Evolutionary conservation across 2,797 vertebrate genomes (phyloP).

Genomic region (Podarcis siculus): DNA sequence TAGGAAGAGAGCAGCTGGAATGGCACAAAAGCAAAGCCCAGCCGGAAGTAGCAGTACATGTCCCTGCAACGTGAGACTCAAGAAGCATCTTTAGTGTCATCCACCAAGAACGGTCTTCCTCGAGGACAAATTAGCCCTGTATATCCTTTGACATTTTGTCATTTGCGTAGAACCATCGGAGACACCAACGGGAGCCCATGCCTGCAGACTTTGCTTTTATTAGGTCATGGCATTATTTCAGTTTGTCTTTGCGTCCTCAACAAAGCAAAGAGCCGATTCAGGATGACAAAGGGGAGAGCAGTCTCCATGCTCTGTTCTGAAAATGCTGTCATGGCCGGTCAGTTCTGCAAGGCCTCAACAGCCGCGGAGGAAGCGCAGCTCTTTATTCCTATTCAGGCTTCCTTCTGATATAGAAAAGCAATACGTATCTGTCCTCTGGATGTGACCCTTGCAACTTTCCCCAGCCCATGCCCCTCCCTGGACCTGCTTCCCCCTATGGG

Average conservation of each 20-base stretch:
- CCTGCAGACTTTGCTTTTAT: background rate
- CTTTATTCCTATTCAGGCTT: background rate
- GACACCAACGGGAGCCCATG: background rate
- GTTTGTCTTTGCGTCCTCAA: background rate
- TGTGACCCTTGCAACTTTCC: no score
- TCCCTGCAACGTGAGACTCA: background rate
- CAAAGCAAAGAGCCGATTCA: background rate
- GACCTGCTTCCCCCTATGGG: no score
- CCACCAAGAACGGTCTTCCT: background rate
- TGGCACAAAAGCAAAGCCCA: background rate
- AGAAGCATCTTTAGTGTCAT: background rate
- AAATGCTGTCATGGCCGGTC: background rate
- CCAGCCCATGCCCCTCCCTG: no score
- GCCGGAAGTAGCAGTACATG: background rate
- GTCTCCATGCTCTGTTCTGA: background rate
- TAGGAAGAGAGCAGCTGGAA: background rate
- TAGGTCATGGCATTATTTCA: constrained; percentile 4
- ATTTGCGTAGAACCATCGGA: background rate
- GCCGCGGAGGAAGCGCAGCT: background rate
- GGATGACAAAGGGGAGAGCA: background rate
- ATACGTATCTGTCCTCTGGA: no score
- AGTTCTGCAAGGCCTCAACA: background rate
- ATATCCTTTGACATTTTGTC: background rate
- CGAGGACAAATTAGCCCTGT: background rate
- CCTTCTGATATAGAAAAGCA: no score